phyloP scores from a whole-genome alignment of 2,888 invertebrate species.

The Nephrotoma appendiculata region DNA sequence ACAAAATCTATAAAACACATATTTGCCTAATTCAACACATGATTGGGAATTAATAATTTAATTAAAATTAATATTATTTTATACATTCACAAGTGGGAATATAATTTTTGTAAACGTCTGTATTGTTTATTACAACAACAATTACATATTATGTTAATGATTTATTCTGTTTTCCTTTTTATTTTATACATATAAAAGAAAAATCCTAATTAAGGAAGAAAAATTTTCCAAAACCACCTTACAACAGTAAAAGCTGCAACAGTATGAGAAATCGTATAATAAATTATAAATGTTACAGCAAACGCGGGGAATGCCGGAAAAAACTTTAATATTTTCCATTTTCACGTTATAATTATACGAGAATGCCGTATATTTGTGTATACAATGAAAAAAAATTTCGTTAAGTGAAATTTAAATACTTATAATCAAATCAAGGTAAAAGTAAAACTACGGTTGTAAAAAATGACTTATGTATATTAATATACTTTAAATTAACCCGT shows the following conservation, averaged over 20 bases:
- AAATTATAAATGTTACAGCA: not conserved
- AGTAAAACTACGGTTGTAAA: too few species aligned
- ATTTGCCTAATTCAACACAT: not conserved
- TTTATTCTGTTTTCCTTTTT: not conserved
- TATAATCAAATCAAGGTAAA: too few species aligned
- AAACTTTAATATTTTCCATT: not conserved
- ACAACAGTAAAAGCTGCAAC: not conserved
- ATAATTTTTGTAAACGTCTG: not conserved
- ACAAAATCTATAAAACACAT: not conserved
- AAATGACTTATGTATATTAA: too few species aligned
- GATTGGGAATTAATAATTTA: not conserved
- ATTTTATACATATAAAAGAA: not conserved
- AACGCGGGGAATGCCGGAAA: not conserved
- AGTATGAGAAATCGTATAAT: not conserved
- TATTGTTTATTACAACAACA: not conserved
- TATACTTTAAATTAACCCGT: too few species aligned
- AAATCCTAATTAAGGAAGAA: not conserved
- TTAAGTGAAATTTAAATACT: too few species aligned
- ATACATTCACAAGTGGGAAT: not conserved
- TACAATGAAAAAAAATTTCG: too few species aligned
- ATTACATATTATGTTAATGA: not conserved
- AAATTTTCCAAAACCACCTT: not conserved
- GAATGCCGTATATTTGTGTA: too few species aligned
- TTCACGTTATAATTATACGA: not conserved
- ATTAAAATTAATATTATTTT: not conserved